phyloP scores from a whole-genome alignment of 37 sponge, comb jelly and placozoan genomes.

The Halichondria panicea region DNA sequence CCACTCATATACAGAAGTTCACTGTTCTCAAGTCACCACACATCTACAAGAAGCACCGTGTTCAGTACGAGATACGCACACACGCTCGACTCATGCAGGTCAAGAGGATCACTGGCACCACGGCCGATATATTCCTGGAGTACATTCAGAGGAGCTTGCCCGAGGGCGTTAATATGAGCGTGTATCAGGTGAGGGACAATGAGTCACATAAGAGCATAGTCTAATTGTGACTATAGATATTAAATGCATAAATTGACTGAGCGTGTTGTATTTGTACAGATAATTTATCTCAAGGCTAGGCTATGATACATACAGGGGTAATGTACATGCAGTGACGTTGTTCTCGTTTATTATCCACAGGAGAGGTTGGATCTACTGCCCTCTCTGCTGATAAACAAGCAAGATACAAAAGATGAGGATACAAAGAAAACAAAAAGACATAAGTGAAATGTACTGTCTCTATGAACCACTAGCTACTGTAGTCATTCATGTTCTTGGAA shows the following conservation, averaged over 20 bases:
- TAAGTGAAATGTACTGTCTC: too few species aligned
- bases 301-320: background rate
- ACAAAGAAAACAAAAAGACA: background rate
- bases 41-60: constrained; percentile 92
- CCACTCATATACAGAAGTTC: constrained; percentile 75
- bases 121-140: constrained; percentile 87
- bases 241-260: background rate
- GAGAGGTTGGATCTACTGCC: background rate
- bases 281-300: too few species aligned
- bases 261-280: too few species aligned
- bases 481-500: too few species aligned
- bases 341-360: too few species aligned
- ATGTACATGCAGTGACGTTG: background rate
- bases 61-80: constrained; percentile 87
- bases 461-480: too few species aligned
- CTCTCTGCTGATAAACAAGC: background rate
- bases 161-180: constrained; percentile 84
- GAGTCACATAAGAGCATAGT: too few species aligned
- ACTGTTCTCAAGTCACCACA: constrained; percentile 89
- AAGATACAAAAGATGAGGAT: background rate
- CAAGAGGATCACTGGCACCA: constrained; percentile 86
- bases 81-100: constrained; percentile 81
- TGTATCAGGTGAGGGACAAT: constrained; percentile 85
- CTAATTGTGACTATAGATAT: background rate
- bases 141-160: constrained; percentile 92